These are phyloP conservation scores for Amblyopsis hoosieri DNA, from an alignment of 2,797 vertebrate species.

Conservation along the genomic window DNA sequence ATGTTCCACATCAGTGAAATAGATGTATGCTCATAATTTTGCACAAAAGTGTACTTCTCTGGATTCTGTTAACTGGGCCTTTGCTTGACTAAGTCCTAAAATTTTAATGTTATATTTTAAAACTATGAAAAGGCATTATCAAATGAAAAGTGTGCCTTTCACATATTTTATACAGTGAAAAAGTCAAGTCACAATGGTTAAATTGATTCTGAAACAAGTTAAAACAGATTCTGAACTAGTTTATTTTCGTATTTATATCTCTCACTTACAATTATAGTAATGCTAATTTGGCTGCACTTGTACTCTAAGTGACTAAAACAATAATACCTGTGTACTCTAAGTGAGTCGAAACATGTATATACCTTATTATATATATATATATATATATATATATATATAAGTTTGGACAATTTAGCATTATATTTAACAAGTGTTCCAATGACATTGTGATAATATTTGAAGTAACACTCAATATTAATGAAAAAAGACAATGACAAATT, in stretches of 20 bases:
- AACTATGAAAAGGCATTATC: conserved; percentile 11
- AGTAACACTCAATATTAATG: no score
- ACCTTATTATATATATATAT: no score
- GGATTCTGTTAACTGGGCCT: conserved; percentile 1
- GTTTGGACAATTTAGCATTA: no score
- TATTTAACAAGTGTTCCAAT: no score
- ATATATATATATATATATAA: no score
- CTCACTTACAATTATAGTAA: no score
- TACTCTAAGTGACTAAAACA: no score
- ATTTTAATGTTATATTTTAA: conserved; percentile 36
- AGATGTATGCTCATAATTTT: conserved; percentile 8
- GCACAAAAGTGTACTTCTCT: conserved; percentile 8
- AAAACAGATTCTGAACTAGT: background rate
- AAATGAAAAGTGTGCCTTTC: conserved; percentile 55
- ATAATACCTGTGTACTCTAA: no score
- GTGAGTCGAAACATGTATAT: no score
- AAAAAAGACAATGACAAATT: background rate
- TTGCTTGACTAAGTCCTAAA: conserved; percentile 8
- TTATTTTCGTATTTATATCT: conserved; percentile 2
- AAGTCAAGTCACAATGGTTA: conserved; percentile 6
- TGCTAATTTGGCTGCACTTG: no score
- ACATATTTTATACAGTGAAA: conserved; percentile 15
- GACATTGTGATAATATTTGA: no score
- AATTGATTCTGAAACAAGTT: conserved; percentile 21
- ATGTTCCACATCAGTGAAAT: conserved; percentile 14